phyloP scores from a whole-genome alignment of 1,140 invertebrate species.

The Eurosta solidaginis region DNA sequence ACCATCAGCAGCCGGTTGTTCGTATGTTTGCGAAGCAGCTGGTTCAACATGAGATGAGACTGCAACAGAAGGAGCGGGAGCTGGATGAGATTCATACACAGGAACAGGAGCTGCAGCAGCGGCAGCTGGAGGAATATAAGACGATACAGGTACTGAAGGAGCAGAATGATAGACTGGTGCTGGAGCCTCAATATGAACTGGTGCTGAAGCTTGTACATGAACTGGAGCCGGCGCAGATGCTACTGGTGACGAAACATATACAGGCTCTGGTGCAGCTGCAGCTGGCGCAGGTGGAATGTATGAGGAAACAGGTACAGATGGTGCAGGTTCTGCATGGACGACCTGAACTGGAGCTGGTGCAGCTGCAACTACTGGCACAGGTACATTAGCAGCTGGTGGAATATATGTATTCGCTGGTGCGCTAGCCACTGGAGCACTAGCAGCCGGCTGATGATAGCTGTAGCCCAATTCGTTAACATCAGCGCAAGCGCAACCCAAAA shows the following conservation, averaged over 20 bases:
- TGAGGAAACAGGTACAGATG: background rate
- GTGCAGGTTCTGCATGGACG: background rate
- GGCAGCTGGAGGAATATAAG: background rate
- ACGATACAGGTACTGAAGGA: conserved; percentile 33
- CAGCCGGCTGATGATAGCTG: conserved; percentile 45
- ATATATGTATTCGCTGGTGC: background rate
- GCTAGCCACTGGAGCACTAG: conserved; percentile 33
- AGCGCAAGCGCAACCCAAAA: conserved; percentile 50
- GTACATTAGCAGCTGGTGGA: background rate
- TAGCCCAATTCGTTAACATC: conserved; percentile 54
- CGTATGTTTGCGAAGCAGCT: background rate
- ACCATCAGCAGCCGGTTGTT: conserved; percentile 40
- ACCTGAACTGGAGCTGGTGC: background rate
- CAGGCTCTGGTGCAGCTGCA: background rate
- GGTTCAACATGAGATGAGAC: background rate
- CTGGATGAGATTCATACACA: background rate
- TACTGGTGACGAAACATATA: background rate
- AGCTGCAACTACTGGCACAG: conserved; percentile 33
- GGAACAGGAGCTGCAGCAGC: conserved; percentile 37
- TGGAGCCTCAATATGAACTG: no score
- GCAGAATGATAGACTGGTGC: conserved; percentile 42
- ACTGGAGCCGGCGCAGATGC: background rate
- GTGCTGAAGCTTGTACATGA: background rate
- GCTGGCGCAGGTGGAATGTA: conserved; percentile 14
- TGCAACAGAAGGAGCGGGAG: background rate